Base-by-base conservation (phyloP, 2,888 invertebrate species). In the Tyria jacobaeae region DNA sequence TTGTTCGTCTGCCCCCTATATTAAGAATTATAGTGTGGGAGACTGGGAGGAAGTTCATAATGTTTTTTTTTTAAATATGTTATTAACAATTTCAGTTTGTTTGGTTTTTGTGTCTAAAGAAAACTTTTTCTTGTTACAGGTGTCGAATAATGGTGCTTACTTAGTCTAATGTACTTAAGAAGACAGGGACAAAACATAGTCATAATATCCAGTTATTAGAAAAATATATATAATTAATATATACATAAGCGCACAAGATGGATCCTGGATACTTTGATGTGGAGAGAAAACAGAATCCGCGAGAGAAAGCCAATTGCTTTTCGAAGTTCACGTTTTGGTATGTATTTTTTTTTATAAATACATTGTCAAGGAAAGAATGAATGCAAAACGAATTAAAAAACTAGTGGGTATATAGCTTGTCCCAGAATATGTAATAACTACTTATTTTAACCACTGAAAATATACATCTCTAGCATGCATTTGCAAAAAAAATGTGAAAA, bases 321-420 rank as follows among this genome's bases (percentile, higher is more conserved):
- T 96, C 96, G 5, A 94, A 95, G 70, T 87, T 95, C 76, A 95
- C 95, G 65, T 96, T 95, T 85, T 95, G 96, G 97, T 97, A 88
- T 92, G 95, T 94, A 21, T 54, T 6, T 15, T n/a, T n/a, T 51
- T 10, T 1, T 12, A 21, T 5, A 3, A 21, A 12, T 17, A 41
- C n/a, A 39, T 21, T 44, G 9, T 21, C 1, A 21, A 44, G 3
- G 3, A 2, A 21, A 12, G 17, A 44, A 10, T n/a, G 17, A 44
- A 21, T 21, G 21, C n/a, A 31, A 7, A 44, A 44, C 10, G 44
- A 44, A 17, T 44, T 5, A 44, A 0, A 31, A 31, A 31, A 31
- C 3, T 6, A 21, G 21, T 44, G 17, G 21, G 10, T 21, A 21
- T 12, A 41, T 41, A 10, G 17, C 7, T 6, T 41, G 17, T n/a